phyloP scores from a whole-genome alignment of 2,113 vertebrate genomes.

The Limanda limanda region DNA sequence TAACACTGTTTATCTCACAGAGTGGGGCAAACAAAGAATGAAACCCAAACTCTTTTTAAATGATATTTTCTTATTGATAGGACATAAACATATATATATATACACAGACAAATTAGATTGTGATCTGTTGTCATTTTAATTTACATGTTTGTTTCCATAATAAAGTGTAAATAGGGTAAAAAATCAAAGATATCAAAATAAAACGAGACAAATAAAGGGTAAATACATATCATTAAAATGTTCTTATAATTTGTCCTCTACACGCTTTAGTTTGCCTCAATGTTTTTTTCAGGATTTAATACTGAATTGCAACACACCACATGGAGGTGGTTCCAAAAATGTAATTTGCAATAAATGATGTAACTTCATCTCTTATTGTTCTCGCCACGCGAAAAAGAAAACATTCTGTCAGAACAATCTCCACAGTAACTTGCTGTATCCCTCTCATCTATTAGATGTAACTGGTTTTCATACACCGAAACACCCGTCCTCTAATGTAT shows the following conservation, averaged over 20 bases:
- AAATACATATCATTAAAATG: not conserved
- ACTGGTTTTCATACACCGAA: slow-evolving; percentile 49
- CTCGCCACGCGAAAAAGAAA: slow-evolving; percentile 30
- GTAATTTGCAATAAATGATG: slow-evolving; percentile 70
- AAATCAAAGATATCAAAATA: not conserved
- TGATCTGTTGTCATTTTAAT: too few relatives aligned
- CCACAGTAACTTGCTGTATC: slow-evolving; percentile 61
- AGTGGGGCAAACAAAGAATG: not conserved
- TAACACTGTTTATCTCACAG: not conserved
- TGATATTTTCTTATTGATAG: too few relatives aligned
- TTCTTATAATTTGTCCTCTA: slow-evolving; percentile 7
- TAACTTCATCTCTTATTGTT: slow-evolving; percentile 68
- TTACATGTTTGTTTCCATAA: not conserved
- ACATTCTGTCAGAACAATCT: slow-evolving; percentile 40
- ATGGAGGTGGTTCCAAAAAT: slow-evolving; percentile 75
- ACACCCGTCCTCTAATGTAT: slow-evolving; percentile 38
- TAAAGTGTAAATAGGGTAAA: not conserved
- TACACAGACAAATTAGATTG: too few relatives aligned
- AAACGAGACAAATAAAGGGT: not conserved
- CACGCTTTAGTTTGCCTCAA: slow-evolving; percentile 46
- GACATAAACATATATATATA: too few relatives aligned
- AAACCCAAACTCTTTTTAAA: too few relatives aligned
- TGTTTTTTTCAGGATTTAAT: slow-evolving; percentile 1
- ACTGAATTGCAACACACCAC: slow-evolving; percentile 64
- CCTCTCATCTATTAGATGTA: slow-evolving; percentile 53